phyloP scores from a whole-genome alignment of 2,113 vertebrate species.

The Vidua chalybeata region DNA sequence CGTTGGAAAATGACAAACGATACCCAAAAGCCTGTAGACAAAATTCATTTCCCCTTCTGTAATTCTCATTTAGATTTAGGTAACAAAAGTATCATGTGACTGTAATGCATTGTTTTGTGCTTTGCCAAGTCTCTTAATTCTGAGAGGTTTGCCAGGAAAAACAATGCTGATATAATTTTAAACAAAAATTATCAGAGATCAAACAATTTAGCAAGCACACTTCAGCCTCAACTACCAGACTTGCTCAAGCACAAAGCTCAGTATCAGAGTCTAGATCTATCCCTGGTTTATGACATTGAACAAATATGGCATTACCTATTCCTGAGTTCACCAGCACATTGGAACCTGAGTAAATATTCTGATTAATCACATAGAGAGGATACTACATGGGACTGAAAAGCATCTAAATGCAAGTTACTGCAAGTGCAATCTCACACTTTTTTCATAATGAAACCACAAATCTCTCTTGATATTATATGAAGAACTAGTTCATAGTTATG shows the following conservation, averaged over 20 bases:
- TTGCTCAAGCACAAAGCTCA: not conserved
- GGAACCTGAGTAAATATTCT: not conserved
- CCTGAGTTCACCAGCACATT: not conserved
- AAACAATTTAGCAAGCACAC: not conserved
- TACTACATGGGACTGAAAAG: fast-evolving
- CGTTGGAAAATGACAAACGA: not conserved
- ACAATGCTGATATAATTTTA: not conserved
- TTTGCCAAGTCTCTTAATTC: not conserved
- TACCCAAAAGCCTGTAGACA: not conserved
- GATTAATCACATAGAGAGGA: not conserved
- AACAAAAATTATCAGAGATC: not conserved
- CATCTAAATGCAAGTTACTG: not conserved
- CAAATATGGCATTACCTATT: not conserved
- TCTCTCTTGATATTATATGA: fast-evolving
- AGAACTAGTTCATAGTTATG: not conserved
- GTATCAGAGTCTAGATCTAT: not conserved
- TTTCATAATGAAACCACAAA: not conserved
- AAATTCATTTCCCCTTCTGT: not conserved
- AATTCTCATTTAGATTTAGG: not conserved
- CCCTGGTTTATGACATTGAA: not conserved
- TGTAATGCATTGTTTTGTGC: not conserved
- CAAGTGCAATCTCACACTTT: not conserved
- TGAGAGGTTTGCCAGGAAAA: not conserved
- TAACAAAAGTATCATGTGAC: not conserved
- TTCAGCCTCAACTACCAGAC: not conserved